These are phyloP conservation scores for Platycheirus rosarum DNA, from an alignment of 2,888 invertebrate genomes.

Conservation along the genomic window DNA sequence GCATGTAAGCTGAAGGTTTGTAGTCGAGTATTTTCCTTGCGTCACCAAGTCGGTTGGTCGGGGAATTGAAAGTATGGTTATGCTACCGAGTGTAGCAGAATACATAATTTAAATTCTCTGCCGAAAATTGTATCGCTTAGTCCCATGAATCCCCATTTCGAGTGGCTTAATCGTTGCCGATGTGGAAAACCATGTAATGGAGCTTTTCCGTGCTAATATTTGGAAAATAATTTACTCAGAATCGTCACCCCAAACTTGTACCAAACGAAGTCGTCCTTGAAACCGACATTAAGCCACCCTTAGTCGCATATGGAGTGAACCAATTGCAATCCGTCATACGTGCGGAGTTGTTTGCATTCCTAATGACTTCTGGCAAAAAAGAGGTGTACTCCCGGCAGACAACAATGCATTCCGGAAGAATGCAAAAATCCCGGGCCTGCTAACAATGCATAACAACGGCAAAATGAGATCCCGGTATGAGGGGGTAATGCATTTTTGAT, in stretches of 20 bases:
- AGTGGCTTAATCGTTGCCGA: slow-evolving; percentile 67
- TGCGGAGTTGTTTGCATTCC: slow-evolving; percentile 60
- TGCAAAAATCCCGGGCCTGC: slow-evolving; percentile 54
- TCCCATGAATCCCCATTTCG: slow-evolving; percentile 47
- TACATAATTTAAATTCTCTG: slow-evolving; percentile 58
- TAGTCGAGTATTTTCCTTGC: neutral
- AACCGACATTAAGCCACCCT: slow-evolving; percentile 7
- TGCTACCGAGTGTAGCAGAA: neutral
- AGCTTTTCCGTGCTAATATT: slow-evolving; percentile 59
- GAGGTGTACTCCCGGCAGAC: slow-evolving; percentile 56
- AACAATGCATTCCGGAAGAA: slow-evolving; percentile 70
- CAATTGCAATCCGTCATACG: slow-evolving; percentile 59
- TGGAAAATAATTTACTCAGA: slow-evolving; percentile 53
- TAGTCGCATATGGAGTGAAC: slow-evolving; percentile 19
- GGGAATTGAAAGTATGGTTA: neutral
- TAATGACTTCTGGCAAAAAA: slow-evolving; percentile 60
- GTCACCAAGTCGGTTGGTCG: neutral
- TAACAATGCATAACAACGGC: slow-evolving; percentile 70
- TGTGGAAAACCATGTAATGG: slow-evolving; percentile 62
- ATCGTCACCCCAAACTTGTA: neutral
- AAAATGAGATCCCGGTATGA: slow-evolving; percentile 48
- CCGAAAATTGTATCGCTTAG: slow-evolving; percentile 68
- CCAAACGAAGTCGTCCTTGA: slow-evolving; percentile 59
- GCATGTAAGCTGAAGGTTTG: slow-evolving; percentile 6
- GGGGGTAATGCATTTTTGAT: slow-evolving; percentile 71